Conservation (phyloP, 1,140 invertebrate species). For the Trichonephila clavata region DNA sequence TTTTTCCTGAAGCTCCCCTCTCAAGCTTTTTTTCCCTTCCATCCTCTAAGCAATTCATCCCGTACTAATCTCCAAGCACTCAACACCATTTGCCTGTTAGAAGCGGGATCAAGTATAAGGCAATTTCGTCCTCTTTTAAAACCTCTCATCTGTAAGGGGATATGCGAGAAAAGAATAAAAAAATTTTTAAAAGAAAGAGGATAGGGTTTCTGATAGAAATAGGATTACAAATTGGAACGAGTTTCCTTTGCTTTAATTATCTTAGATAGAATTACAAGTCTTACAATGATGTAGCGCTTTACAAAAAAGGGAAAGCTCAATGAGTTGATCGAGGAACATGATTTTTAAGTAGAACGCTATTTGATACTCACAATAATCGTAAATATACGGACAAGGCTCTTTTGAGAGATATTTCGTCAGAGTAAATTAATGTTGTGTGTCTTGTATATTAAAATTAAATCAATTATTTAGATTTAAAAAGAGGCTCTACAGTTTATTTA, state of each 20-base stretch:
- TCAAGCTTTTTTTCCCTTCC: not conserved
- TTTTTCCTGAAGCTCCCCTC: not conserved
- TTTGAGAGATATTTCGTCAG: too few relatives aligned
- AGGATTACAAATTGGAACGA: conserved; percentile 32
- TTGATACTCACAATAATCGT: too few relatives aligned
- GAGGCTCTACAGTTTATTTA: too few relatives aligned
- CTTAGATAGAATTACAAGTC: conserved; percentile 25
- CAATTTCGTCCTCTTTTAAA: conserved; percentile 27
- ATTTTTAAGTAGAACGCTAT: too few relatives aligned
- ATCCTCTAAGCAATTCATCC: not conserved
- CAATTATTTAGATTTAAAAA: too few relatives aligned
- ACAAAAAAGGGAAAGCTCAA: not conserved
- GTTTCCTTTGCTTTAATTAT: conserved; percentile 54
- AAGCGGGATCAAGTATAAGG: conserved; percentile 43
- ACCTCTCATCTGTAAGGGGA: conserved; percentile 23
- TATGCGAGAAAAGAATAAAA: not conserved
- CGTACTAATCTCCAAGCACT: conserved; percentile 23
- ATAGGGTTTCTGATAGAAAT: not conserved
- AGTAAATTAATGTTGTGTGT: too few relatives aligned
- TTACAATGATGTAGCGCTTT: not conserved
- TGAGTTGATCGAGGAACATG: too few relatives aligned
- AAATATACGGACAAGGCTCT: too few relatives aligned
- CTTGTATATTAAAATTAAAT: too few relatives aligned
- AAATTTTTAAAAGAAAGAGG: not conserved
- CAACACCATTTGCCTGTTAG: conserved; percentile 38